Evolutionary conservation across 2,888 invertebrate species (phyloP).

Genomic region (Galerucella nymphaeae): DNA sequence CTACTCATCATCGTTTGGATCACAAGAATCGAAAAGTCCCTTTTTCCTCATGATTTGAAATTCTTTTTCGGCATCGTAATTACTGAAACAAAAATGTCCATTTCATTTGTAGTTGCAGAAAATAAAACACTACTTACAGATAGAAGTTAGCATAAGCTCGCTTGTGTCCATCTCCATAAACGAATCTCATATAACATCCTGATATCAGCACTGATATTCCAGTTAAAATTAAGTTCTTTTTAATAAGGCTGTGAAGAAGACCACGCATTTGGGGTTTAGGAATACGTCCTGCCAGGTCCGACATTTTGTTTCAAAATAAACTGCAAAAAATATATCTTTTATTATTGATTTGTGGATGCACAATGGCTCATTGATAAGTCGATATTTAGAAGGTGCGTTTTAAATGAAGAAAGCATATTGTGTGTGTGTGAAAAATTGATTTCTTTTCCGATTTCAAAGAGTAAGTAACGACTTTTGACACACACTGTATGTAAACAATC

Average conservation of each 20-base stretch:
- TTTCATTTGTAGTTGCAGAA: too few relatives aligned
- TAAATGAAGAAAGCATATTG: too few relatives aligned
- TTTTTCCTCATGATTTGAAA: conserved; percentile 74
- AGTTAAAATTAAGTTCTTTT: conserved; percentile 64
- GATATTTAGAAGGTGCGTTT: too few relatives aligned
- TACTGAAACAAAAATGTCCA: conserved; percentile 65
- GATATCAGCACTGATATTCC: conserved; percentile 54
- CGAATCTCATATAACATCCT: conserved; percentile 66
- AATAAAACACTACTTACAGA: conserved; percentile 70
- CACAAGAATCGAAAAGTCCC: conserved; percentile 75
- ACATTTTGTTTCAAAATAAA: conserved; percentile 35
- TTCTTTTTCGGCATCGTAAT: conserved; percentile 75
- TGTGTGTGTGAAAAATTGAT: too few relatives aligned
- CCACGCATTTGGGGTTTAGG: conserved; percentile 70
- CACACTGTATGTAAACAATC: too few relatives aligned
- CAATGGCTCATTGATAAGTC: too few relatives aligned
- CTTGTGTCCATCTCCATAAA: conserved; percentile 69
- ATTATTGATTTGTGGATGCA: too few relatives aligned
- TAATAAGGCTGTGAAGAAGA: conserved; percentile 73
- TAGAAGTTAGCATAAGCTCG: conserved; percentile 78
- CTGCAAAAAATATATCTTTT: not conserved
- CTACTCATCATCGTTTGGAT: conserved; percentile 48
- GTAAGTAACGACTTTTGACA: too few relatives aligned
- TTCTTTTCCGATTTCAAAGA: too few relatives aligned
- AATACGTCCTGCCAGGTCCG: conserved; percentile 35